Evolutionary conservation across 2,113 vertebrate genomes (phyloP).

Genomic region (Lepisosteus oculatus): DNA sequence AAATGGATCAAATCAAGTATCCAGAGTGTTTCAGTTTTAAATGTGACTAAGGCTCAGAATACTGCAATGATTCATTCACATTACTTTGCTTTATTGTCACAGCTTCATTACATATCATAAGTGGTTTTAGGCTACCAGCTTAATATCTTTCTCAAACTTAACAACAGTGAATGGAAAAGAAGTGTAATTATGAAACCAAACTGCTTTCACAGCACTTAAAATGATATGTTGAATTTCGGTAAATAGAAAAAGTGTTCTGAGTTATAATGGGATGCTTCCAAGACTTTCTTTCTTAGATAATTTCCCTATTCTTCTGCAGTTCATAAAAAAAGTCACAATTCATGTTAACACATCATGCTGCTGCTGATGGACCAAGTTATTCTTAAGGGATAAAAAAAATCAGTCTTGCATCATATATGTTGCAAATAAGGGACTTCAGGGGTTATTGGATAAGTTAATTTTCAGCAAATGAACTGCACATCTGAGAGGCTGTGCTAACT

Average conservation of each 20-base stretch:
- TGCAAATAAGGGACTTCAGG: background rate
- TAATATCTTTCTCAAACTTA: background rate
- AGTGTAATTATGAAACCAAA: background rate
- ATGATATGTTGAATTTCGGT: background rate
- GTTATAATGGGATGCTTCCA: too few relatives aligned
- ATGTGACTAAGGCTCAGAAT: background rate
- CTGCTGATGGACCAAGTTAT: too few relatives aligned
- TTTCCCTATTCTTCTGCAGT: too few relatives aligned
- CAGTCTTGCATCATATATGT: too few relatives aligned
- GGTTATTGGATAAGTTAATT: background rate
- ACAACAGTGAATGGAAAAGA: background rate
- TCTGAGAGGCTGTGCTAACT: background rate
- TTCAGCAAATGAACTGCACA: background rate
- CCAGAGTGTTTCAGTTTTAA: background rate
- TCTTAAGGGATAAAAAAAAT: too few relatives aligned
- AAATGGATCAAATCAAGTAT: too few relatives aligned
- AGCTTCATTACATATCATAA: constrained; percentile 4
- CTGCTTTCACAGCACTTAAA: background rate
- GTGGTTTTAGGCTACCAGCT: background rate
- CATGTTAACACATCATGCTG: too few relatives aligned
- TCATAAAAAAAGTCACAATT: too few relatives aligned
- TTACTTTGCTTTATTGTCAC: constrained; percentile 4
- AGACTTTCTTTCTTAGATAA: too few relatives aligned
- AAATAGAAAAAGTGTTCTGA: too few relatives aligned
- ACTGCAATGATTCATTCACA: background rate